Evolutionary conservation across 2,797 vertebrate species (phyloP).

Genomic region (Urophycis tenuis): DNA sequence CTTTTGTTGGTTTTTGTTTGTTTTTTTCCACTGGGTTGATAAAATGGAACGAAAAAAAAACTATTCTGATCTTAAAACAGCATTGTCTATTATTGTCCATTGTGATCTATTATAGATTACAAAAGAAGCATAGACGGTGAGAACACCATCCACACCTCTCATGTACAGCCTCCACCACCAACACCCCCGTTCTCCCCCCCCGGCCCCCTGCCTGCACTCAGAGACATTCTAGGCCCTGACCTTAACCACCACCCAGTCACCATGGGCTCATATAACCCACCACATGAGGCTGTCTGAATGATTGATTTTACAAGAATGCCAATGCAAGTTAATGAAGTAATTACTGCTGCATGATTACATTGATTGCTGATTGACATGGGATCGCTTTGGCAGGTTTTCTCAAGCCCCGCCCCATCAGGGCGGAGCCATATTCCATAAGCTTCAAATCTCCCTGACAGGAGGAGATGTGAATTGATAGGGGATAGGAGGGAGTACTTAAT

Average conservation of each 20-base stretch:
- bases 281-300: constrained; percentile 6
- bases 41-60: neutral
- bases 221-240: neutral
- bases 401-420: neutral
- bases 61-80: neutral
- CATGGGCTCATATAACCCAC: neutral
- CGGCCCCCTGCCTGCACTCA: neutral
- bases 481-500: neutral
- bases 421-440: neutral
- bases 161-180: neutral
- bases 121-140: neutral
- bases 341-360: neutral
- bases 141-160: neutral
- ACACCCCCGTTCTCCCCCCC: no score
- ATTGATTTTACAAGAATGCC: no score
- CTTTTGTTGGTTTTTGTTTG: neutral
- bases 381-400: neutral
- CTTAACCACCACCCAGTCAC: neutral
- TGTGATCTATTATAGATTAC: neutral
- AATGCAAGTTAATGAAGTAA: no score
- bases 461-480: neutral
- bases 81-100: neutral
- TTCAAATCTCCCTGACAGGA: neutral
- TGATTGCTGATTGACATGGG: neutral
- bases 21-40: neutral